Evolutionary conservation across 2,888 invertebrate genomes (phyloP), one percentile per base, ranked within the genome.

Genomic region (Stramonita haemastoma): DNA sequence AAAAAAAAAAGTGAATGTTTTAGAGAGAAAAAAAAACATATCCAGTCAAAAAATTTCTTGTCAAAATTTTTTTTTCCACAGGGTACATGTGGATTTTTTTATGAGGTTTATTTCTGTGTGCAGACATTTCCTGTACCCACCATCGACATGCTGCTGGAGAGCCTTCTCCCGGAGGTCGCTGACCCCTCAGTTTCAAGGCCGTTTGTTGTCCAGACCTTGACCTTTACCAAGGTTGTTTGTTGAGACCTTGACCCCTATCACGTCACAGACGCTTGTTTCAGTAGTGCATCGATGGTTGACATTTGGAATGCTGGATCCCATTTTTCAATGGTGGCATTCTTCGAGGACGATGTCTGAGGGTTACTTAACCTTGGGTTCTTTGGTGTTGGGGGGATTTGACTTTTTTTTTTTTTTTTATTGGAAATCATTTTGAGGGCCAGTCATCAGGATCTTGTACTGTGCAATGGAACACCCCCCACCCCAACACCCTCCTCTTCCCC

Each of bases 101-200:
- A 46, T 46, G 19, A 17, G 73, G 29, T 66, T 22, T 85, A 32
- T 92, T 81, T 84, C 2, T 84, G 22, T 89, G 22, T 92, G 46
- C 93, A 94, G 94, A 89, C 94, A 95, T 91, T 92, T 95, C 66
- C 91, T 94, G 87, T 94, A 93, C 91, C 91, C 13, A 89, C 93
- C 17, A 89, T 95, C 84, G 95, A 94, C 87, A 83, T 92, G 46
- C 29, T 94, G 15, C 84, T 94, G 73, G 93, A 94, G 88, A 91
- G 92, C 29, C 83, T 94, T 22, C 93, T 94, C 88, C 94, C 94
- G 8, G 94, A 95, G 89, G 91, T 93, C n/a, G 90, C 89, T 46
- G 88, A 87, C 70, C 90, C n/a, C 92, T 19, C 90, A 91, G 29
- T 92, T 94, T 46, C 93, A 94, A 57, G 60, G 88, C 70, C 89